These are phyloP conservation scores for Paratrypauchen microcephalus DNA, from an alignment of 2,797 vertebrate species.

Conservation along the genomic window DNA sequence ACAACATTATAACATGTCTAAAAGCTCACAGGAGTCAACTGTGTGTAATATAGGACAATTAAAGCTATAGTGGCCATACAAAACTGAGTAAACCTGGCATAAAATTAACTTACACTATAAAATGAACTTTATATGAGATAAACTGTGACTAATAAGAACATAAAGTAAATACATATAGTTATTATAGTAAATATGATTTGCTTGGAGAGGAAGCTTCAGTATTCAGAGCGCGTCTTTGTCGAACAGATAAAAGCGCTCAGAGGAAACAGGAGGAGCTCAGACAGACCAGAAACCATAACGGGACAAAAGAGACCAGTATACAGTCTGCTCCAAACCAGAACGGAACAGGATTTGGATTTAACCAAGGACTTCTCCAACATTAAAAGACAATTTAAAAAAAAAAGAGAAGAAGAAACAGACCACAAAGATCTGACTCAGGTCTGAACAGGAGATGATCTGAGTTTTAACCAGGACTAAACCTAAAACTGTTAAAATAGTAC, in stretches of 20 bases:
- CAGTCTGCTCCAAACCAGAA: not conserved
- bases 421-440: not conserved
- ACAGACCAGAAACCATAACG: conserved; percentile 2
- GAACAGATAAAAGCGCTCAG: conserved; percentile 3
- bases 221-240: conserved; percentile 1
- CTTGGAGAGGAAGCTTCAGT: not conserved
- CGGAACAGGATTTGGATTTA: not conserved
- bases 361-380: not conserved
- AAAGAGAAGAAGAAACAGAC: not conserved
- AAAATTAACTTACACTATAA: too few species aligned
- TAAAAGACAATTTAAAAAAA: not conserved
- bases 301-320: not conserved
- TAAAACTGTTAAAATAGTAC: not conserved
- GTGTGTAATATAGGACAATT: too few species aligned
- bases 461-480: not conserved
- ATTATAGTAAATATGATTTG: not conserved
- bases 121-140: too few species aligned
- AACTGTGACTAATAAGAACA: not conserved
- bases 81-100: too few species aligned
- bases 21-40: too few species aligned
- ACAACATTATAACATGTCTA: too few species aligned
- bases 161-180: not conserved
- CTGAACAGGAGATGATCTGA: not conserved
- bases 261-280: conserved; percentile 11
- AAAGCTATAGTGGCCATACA: too few species aligned